A percentile compares a stretch with the other conserved stretches of the same genome.
phyloP scores from a whole-genome alignment of 2,113 vertebrate genomes.

The Halichoerus grypus region DNA sequence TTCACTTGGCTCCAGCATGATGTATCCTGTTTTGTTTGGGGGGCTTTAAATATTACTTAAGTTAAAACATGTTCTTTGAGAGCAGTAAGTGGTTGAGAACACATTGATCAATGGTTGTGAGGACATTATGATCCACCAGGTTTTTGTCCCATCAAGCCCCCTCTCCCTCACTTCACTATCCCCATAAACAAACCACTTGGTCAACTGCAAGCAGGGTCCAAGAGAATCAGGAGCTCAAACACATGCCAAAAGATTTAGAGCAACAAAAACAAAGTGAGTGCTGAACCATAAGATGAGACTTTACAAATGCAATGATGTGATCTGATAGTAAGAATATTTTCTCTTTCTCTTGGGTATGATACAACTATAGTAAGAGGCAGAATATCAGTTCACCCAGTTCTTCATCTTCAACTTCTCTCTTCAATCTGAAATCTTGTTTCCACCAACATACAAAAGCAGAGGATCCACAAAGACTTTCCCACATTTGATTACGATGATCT shows the following conservation, averaged over 20 bases:
- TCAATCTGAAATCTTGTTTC: neutral
- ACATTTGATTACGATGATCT: neutral
- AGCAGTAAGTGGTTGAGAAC: neutral
- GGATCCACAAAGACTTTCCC: too few relatives aligned
- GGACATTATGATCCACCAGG: neutral
- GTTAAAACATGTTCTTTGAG: slow-evolving; percentile 3
- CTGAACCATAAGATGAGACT: neutral
- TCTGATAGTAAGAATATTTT: neutral
- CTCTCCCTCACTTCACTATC: neutral
- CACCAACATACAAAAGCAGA: neutral
- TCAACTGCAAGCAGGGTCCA: neutral
- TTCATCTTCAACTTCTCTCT: too few relatives aligned
- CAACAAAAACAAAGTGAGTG: neutral
- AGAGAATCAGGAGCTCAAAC: slow-evolving; percentile 1
- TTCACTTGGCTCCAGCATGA: slow-evolving; percentile 18
- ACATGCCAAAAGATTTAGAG: neutral
- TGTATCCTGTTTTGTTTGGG: slow-evolving; percentile 33
- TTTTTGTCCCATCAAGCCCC: neutral
- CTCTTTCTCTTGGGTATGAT: neutral
- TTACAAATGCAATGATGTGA: neutral
- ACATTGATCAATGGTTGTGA: neutral
- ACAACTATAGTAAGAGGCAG: neutral
- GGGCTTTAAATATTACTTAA: slow-evolving; percentile 61
- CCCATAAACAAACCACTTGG: neutral
- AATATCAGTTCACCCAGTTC: neutral